Conservation (phyloP, 1,140 invertebrate genomes). For the Drosophila insularis region DNA sequence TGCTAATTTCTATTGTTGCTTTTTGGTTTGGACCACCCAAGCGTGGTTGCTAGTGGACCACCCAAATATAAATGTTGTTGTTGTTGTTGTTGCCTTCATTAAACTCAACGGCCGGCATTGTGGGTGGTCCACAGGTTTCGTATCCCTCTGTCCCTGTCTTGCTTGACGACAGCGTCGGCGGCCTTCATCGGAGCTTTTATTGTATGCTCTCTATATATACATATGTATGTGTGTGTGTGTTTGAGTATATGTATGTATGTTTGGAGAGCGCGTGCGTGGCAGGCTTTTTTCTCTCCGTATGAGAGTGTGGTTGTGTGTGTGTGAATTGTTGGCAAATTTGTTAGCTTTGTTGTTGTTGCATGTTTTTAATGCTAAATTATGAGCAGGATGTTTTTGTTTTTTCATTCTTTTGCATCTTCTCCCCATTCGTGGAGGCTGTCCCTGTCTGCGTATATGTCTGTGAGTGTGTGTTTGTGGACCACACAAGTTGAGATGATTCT, state of each 20-base stretch:
- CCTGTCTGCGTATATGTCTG: conserved; percentile 15
- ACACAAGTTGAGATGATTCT: conserved; percentile 38
- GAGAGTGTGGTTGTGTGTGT: conserved; percentile 27
- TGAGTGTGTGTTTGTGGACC: conserved; percentile 34
- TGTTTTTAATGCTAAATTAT: conserved; percentile 74
- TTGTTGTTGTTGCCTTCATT: conserved; percentile 60
- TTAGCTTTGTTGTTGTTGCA: conserved; percentile 77
- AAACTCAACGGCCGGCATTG: conserved; percentile 70
- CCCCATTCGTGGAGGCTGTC: background rate
- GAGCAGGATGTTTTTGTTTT: conserved; percentile 59
- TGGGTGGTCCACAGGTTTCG: conserved; percentile 59
- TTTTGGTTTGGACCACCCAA: conserved; percentile 57
- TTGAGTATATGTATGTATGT: conserved; percentile 25
- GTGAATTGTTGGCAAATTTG: conserved; percentile 77
- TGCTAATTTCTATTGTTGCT: conserved; percentile 48
- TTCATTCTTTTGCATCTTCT: conserved; percentile 22
- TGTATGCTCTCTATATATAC: conserved; percentile 13
- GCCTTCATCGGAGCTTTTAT: conserved; percentile 70
- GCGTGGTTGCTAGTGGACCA: conserved; percentile 25
- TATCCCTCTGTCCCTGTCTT: conserved; percentile 9
- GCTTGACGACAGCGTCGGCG: conserved; percentile 33
- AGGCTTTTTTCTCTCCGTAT: conserved; percentile 44
- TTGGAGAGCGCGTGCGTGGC: conserved; percentile 67
- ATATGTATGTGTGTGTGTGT: conserved; percentile 16
- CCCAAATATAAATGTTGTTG: conserved; percentile 57